These are phyloP conservation scores for Drosophila pallidifrons DNA, from an alignment of 1,140 invertebrate genomes.

Conservation along the genomic window DNA sequence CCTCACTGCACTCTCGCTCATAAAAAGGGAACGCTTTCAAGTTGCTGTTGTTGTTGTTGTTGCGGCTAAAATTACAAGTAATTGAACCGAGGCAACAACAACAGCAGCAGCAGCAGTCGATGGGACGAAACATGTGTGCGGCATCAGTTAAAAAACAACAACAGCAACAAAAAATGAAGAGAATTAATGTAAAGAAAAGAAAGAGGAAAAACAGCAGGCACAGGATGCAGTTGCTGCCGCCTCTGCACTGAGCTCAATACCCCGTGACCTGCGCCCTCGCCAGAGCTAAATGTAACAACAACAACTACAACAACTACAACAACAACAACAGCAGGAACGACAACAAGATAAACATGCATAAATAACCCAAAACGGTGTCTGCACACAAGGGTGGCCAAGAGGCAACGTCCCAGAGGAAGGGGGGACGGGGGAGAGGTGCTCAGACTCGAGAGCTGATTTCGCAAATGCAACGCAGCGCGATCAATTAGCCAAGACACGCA, in stretches of 20 bases:
- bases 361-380: slow-evolving; percentile 33
- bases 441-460: slow-evolving; percentile 12
- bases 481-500: slow-evolving; percentile 53
- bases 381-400: background rate
- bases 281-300: slow-evolving; percentile 46
- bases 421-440: background rate
- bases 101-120: slow-evolving; percentile 35
- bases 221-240: slow-evolving; percentile 47
- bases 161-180: slow-evolving; percentile 25
- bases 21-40: slow-evolving; percentile 32
- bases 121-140: slow-evolving; percentile 64
- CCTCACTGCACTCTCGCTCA: background rate
- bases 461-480: slow-evolving; percentile 38
- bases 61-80: slow-evolving; percentile 81
- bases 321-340: slow-evolving; percentile 5
- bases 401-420: background rate
- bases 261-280: slow-evolving; percentile 43
- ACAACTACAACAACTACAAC: slow-evolving; percentile 31
- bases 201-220: slow-evolving; percentile 53
- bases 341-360: slow-evolving; percentile 48
- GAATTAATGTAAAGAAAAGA: background rate
- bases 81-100: slow-evolving; percentile 71
- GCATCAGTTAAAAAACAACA: slow-evolving; percentile 53
- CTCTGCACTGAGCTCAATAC: slow-evolving; percentile 14
- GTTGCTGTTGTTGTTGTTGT: slow-evolving; percentile 43